Conservation (phyloP, 1,140 invertebrate species). For the Tetramorium alpestre region DNA sequence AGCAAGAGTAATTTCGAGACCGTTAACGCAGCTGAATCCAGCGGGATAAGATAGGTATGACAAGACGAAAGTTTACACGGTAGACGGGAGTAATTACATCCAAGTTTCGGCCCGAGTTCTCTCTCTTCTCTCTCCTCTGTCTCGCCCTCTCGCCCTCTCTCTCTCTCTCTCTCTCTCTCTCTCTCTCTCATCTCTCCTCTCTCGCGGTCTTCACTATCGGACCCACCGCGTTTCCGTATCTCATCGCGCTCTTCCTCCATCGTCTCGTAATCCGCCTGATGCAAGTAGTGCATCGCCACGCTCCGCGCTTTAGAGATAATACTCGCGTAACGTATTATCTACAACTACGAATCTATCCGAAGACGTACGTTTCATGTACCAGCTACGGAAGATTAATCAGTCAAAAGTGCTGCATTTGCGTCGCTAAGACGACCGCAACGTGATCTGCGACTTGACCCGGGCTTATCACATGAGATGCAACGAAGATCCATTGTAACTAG, state of each 20-base stretch:
- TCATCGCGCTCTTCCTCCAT: constrained; percentile 32
- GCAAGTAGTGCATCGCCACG: constrained; percentile 51
- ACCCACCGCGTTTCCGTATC: constrained; percentile 48
- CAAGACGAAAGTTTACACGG: constrained; percentile 79
- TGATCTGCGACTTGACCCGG: constrained; percentile 1
- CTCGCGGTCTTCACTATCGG: constrained; percentile 34
- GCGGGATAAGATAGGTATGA: constrained; percentile 75
- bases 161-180: constrained; percentile 5
- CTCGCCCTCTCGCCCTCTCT: constrained; percentile 8
- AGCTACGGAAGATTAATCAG: constrained; percentile 63
- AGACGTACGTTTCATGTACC: constrained; percentile 50
- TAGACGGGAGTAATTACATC: constrained; percentile 80
- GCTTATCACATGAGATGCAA: constrained; percentile 8
- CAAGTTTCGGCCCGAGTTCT: constrained; percentile 75
- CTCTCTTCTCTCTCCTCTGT: constrained; percentile 15
- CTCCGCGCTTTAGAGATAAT: constrained; percentile 59
- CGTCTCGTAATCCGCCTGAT: constrained; percentile 33
- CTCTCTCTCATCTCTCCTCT: background rate
- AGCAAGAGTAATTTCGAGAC: constrained; percentile 77
- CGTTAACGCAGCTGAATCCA: constrained; percentile 74
- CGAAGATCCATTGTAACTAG: background rate
- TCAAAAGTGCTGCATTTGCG: constrained; percentile 49
- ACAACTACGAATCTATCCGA: constrained; percentile 40
- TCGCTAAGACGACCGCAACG: background rate
- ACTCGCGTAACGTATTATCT: constrained; percentile 67